A percentile compares a stretch with the other conserved stretches of the same genome.
Conservation (phyloP, 2,113 vertebrate genomes). For the Sylvilagus bachmani region DNA sequence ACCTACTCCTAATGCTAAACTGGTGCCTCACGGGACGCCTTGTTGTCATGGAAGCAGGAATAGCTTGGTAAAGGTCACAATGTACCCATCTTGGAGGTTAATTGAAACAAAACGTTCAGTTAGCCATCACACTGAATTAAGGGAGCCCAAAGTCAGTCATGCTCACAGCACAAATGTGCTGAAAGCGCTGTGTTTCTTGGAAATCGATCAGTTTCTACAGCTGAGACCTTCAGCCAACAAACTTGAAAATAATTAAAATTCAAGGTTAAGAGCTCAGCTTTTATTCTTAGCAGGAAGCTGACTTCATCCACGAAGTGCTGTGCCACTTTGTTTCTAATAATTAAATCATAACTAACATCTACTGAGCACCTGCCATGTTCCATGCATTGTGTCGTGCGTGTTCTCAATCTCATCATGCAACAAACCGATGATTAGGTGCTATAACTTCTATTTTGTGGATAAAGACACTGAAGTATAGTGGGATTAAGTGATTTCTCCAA, state of each 20-base stretch:
- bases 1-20: neutral
- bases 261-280: conserved; percentile 50
- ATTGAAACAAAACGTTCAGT: conserved; percentile 54
- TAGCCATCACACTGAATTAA: conserved; percentile 44
- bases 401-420: neutral
- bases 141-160: neutral
- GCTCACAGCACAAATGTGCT: conserved; percentile 23
- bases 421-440: neutral
- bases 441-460: conserved; percentile 1
- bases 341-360: conserved; percentile 7
- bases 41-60: conserved; percentile 57
- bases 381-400: neutral
- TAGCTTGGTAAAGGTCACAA: conserved; percentile 41
- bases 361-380: neutral
- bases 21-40: conserved; percentile 46
- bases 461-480: neutral
- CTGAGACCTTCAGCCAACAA: conserved; percentile 51
- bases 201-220: conserved; percentile 56
- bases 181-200: conserved; percentile 52
- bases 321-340: conserved; percentile 43
- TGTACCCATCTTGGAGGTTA: conserved; percentile 46
- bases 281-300: conserved; percentile 57
- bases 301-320: conserved; percentile 60
- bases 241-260: conserved; percentile 61
- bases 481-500: neutral